Percentiles rank a stretch among this genome's conserved stretches.
Evolutionary conservation across 2,113 vertebrate species (phyloP).

Genomic region (Butorides virescens): DNA sequence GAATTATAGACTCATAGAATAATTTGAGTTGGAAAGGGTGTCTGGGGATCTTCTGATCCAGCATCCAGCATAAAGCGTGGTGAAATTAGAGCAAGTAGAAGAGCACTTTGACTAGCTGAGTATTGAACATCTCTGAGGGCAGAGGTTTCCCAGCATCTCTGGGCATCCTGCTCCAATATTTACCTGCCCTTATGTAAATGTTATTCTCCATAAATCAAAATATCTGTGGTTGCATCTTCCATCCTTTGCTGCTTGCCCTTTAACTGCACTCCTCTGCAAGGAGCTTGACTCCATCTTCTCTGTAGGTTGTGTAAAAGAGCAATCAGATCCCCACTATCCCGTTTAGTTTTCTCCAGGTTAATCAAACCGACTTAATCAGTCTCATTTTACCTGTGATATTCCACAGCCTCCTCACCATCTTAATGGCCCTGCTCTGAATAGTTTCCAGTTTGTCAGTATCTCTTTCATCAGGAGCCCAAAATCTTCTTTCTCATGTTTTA

Average conservation of each 20-base stretch:
- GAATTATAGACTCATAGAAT: not conserved
- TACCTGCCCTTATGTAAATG: not conserved
- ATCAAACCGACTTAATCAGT: not conserved
- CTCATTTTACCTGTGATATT: not conserved
- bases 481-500: not conserved
- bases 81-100: not conserved
- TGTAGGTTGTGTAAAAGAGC: not conserved
- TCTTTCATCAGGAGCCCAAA: not conserved
- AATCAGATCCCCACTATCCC: not conserved
- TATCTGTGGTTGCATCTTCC: not conserved
- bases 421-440: not conserved
- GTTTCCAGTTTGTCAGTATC: not conserved
- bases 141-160: not conserved
- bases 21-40: not conserved
- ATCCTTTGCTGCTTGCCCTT: not conserved
- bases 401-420: not conserved
- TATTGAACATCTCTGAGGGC: not conserved
- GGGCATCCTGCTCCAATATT: not conserved
- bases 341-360: not conserved
- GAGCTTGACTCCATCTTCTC: not conserved
- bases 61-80: not conserved
- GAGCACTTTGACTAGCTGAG: not conserved
- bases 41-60: not conserved
- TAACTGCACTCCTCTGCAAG: not conserved
- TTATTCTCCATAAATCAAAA: not conserved